Evolutionary conservation across 2,113 vertebrate genomes (phyloP).

Genomic region (Aphelocoma coerulescens): DNA sequence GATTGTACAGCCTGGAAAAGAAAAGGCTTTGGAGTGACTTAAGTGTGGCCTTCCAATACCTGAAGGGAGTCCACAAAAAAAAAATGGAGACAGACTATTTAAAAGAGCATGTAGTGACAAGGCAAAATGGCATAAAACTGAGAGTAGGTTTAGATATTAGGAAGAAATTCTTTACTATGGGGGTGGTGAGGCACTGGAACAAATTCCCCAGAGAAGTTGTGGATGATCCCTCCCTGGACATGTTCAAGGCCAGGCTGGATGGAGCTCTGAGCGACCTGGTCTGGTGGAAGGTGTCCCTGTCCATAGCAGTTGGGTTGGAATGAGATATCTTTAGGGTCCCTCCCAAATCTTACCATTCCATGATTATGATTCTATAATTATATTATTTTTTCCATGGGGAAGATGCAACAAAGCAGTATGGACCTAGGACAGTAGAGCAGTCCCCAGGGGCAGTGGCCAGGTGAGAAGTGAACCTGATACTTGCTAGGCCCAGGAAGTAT

Average conservation of each 20-base stretch:
- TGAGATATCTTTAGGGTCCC: neutral
- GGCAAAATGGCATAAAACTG: neutral
- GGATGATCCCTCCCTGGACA: neutral
- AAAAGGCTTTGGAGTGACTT: neutral
- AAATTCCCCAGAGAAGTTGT: neutral
- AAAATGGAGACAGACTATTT: neutral
- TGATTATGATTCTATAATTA: neutral
- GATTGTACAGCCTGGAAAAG: neutral
- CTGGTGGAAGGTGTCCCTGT: neutral
- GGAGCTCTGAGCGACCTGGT: neutral
- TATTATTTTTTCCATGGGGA: neutral
- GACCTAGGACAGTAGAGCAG: neutral
- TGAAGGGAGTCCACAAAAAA: neutral
- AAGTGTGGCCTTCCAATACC: neutral
- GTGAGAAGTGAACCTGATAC: neutral
- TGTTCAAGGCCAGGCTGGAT: neutral
- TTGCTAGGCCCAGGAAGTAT: neutral
- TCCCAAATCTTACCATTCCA: neutral
- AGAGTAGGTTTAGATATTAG: neutral
- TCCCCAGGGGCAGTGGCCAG: neutral
- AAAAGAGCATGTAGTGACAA: neutral
- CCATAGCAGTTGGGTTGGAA: neutral
- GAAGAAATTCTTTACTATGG: neutral
- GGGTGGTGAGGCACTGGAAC: neutral
- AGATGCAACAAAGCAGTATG: neutral